phyloP scores from a whole-genome alignment of 2,888 invertebrate genomes.

The Limulus polyphemus region DNA sequence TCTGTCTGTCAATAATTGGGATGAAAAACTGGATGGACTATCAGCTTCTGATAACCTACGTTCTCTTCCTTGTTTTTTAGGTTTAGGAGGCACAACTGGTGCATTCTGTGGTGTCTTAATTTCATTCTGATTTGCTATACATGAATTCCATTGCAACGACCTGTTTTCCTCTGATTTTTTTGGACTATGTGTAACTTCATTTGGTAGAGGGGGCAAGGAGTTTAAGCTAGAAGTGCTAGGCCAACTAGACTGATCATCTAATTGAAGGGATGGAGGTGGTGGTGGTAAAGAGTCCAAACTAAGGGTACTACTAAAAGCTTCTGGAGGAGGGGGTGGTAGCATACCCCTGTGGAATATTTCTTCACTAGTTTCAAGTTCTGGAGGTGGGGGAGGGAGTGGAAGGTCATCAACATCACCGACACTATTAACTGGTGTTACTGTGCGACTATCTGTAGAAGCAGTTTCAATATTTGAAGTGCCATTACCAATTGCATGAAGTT shows the following conservation, averaged over 20 bases:
- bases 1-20: no score
- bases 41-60: slow-evolving; percentile 23
- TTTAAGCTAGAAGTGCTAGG: slow-evolving; percentile 26
- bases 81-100: no score
- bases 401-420: slow-evolving; percentile 33
- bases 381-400: slow-evolving; percentile 58
- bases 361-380: slow-evolving; percentile 37
- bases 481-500: no score
- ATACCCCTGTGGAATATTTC: slow-evolving; percentile 1
- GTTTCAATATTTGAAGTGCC: no score
- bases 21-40: slow-evolving; percentile 6
- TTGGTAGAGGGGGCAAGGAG: slow-evolving; percentile 27
- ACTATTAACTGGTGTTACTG: no score
- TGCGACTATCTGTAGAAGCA: no score
- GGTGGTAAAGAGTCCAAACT: slow-evolving; percentile 24
- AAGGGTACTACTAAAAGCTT: slow-evolving; percentile 19
- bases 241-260: slow-evolving; percentile 23
- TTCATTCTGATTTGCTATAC: no score
- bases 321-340: slow-evolving; percentile 34
- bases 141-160: neutral
- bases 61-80: slow-evolving; percentile 17
- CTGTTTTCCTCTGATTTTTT: no score
- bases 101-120: slow-evolving; percentile 5
- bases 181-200: slow-evolving; percentile 8
- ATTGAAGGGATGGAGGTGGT: slow-evolving; percentile 25